These are phyloP conservation scores for Zaprionus ghesquierei DNA, from an alignment of 1,140 invertebrate species.

Conservation along the genomic window DNA sequence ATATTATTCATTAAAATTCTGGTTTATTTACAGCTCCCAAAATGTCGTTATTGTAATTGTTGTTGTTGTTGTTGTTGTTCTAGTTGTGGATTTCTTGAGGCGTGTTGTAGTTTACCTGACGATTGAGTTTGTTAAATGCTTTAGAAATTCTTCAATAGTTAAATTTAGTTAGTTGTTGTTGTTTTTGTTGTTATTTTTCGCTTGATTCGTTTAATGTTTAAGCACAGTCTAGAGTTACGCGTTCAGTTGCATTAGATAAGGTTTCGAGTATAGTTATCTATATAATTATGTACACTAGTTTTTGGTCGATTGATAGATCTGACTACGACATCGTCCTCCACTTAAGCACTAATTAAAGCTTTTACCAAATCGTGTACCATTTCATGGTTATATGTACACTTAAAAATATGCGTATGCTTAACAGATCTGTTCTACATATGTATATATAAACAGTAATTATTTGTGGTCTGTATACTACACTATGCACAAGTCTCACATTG, in stretches of 20 bases:
- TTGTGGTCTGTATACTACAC: not conserved
- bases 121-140: slow-evolving; percentile 44
- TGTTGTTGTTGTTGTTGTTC: slow-evolving; percentile 7
- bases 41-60: not conserved
- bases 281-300: slow-evolving; percentile 27
- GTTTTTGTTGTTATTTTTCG: not conserved
- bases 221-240: slow-evolving; percentile 73
- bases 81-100: slow-evolving; percentile 62
- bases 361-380: slow-evolving; percentile 70
- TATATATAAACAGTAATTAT: not conserved
- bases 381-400: slow-evolving; percentile 72
- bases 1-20: not conserved
- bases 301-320: slow-evolving; percentile 45
- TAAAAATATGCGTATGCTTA: slow-evolving; percentile 34
- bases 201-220: slow-evolving; percentile 29
- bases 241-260: slow-evolving; percentile 56
- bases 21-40: slow-evolving; percentile 38
- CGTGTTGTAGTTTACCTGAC: slow-evolving; percentile 52
- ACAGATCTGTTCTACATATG: slow-evolving; percentile 14
- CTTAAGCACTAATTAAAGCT: slow-evolving; percentile 67
- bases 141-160: slow-evolving; percentile 27
- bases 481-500: slow-evolving; percentile 36
- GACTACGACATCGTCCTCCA: slow-evolving; percentile 17
- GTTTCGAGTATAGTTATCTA: not conserved
- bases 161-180: slow-evolving; percentile 15